Base-by-base conservation (phyloP, 2,797 vertebrate species). In the Perodicticus potto region DNA sequence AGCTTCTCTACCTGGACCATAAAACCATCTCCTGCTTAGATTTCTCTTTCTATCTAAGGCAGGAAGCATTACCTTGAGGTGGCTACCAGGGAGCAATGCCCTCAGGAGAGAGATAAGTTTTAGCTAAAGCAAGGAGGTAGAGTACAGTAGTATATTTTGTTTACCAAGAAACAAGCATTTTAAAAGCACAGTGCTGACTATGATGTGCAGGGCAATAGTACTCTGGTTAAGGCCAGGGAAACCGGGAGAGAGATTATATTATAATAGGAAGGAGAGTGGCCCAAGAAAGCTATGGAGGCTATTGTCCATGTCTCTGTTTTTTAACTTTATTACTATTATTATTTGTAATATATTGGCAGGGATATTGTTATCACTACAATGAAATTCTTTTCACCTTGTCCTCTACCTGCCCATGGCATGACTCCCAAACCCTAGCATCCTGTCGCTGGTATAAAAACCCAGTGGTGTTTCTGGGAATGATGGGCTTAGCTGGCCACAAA, bases 11-110 rank as follows among this genome's bases (percentile, higher is more conserved):
- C 49, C 70, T 87, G 67, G n/a, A 59, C 22, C 57, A 13, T 40
- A 61, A 25, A 76, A 81, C 72, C 74, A 67, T 53, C n/a, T 94
- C 73, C 86, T 53, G 73, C 91, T 81, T 76, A 20, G 63, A n/a
- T 63, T 86, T 82, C 34, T 78, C 89, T 49, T 91, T 90, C 55
- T 22, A 23, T 90, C 55, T 22, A 23, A 89, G 87, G 40, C 4
- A 74, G 40, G 63, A 70, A 69, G 40, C 32, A 74, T 11, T 32
- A 69, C 22, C 65, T 49, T 27, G n/a, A 94, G 59, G 85, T 37
- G 12, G 40, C 37, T n/a, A 53, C 23, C n/a, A 88, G 77, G 40
- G 59, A 92, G 70, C 37, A 17, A 55, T 27, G 45, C 13, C 34
- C 70, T 86, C 57, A 63, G 32, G 91, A 86, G 57, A 73, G n/a